Base-by-base conservation (phyloP, 2,888 invertebrate species). In the Pinctada fucata region DNA sequence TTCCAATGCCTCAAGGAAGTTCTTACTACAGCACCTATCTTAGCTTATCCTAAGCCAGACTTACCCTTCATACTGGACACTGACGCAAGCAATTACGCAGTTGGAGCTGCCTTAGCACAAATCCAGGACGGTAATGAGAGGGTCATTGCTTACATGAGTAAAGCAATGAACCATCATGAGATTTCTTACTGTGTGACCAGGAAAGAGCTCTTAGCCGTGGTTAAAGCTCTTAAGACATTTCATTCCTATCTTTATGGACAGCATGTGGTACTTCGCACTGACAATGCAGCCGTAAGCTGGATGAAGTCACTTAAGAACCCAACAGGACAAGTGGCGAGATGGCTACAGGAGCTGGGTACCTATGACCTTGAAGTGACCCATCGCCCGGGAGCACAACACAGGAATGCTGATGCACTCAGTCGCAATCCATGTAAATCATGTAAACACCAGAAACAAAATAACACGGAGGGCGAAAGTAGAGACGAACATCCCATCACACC, bases 251-350 rank as follows among this genome's bases (percentile, higher is more conserved):
- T 72, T 16, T 72, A 72, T 58, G 72, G 72, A 47, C 72, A 72
- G 47, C 45, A 72, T 58, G 58, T 72, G 6, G 4, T 72, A 5
- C 6, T 72, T 3, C n/a, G 72, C 6, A 72, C 72, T 3, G 58
- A 72, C 5, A 58, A 72, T 63, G 16, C 72, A 13, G 72, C 72
- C 6, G 49, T 78, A 0, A 80, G 83, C 50, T 83, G 81, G 80
- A 58, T 83, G 64, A 63, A 58, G 45, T 70, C 58, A 63, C 67
- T 80, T 0, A 80, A 80, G 68, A 52, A 47, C 2, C 83, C 83
- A n/a, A 75, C 79, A 50, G 83, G 83, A 67, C 82, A 80, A 63
- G 6, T 68, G n/a, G 68, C 68, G 4, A 8, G 68, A n/a, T 68
- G 68, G 68, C 16, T 68, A 13, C 68, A 69, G 49, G 48, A 47